These are phyloP conservation scores for Leptinotarsa haldemani DNA, from an alignment of 2,888 invertebrate species.

Conservation along the genomic window DNA sequence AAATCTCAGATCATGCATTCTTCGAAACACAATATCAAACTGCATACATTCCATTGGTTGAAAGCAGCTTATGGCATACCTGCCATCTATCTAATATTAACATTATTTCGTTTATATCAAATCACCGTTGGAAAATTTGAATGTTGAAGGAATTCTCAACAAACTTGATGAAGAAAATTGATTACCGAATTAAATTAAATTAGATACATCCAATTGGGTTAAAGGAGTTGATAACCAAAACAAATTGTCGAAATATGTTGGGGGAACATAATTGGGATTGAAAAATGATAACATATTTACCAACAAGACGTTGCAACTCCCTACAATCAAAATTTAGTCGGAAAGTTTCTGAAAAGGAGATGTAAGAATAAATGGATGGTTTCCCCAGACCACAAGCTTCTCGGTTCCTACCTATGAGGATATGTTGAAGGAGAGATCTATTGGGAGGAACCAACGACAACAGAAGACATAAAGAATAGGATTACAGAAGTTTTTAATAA, in stretches of 20 bases:
- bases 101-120: no score
- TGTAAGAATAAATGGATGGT: not conserved
- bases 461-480: constrained; percentile 9
- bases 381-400: not conserved
- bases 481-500: not conserved
- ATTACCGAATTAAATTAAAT: no score
- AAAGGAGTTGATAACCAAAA: not conserved
- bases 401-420: not conserved
- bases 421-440: constrained; percentile 6
- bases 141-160: no score
- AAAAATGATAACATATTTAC: not conserved
- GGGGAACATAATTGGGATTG: not conserved
- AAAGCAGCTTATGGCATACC: no score
- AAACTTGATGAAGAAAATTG: no score
- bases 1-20: no score
- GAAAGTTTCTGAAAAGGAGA: not conserved
- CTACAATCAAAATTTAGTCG: not conserved
- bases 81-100: no score
- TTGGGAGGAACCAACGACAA: constrained; percentile 5
- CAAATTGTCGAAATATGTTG: not conserved
- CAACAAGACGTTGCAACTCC: no score
- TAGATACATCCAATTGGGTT: not conserved
- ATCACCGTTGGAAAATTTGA: no score
- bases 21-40: no score
- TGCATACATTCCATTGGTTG: no score